phyloP scores from a whole-genome alignment of 2,888 invertebrate genomes.

The Aethes cnicana region DNA sequence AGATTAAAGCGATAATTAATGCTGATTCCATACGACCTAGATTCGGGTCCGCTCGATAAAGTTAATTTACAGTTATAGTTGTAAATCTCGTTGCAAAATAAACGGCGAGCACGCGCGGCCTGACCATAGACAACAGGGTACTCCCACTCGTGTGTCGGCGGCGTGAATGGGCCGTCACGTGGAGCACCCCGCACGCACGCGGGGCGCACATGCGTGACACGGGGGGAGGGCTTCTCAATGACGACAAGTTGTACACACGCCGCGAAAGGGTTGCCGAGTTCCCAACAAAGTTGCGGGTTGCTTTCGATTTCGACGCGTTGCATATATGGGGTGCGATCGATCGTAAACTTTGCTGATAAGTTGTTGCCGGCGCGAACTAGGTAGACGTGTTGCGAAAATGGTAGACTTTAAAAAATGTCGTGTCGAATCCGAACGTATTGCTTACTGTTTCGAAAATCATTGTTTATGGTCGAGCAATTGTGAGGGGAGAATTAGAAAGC shows the following conservation, averaged over 20 bases:
- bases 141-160: conserved; percentile 58
- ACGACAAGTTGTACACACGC: conserved; percentile 69
- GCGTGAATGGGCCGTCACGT: conserved; percentile 36
- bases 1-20: conserved; percentile 82
- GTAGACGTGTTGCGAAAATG: conserved; percentile 50
- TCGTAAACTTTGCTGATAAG: conserved; percentile 55
- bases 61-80: conserved; percentile 81
- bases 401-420: conserved; percentile 49
- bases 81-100: conserved; percentile 81
- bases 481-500: conserved; percentile 79
- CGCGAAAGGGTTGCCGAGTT: conserved; percentile 73
- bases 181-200: conserved; percentile 66
- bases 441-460: conserved; percentile 72
- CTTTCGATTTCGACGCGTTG: conserved; percentile 76
- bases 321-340: conserved; percentile 77
- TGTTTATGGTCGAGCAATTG: conserved; percentile 76
- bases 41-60: conserved; percentile 77
- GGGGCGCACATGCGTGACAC: conserved; percentile 60
- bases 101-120: conserved; percentile 70
- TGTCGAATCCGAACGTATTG: conserved; percentile 63
- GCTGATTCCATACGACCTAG: conserved; percentile 83
- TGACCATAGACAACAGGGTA: conserved; percentile 75
- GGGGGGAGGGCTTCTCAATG: conserved; percentile 70
- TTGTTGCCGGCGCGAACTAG: conserved; percentile 30
- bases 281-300: conserved; percentile 62